Percentiles rank a stretch among this genome's conserved stretches.
phyloP scores from a whole-genome alignment of 53 echinoderm and acorn worm species.

The Zoroaster sp. region DNA sequence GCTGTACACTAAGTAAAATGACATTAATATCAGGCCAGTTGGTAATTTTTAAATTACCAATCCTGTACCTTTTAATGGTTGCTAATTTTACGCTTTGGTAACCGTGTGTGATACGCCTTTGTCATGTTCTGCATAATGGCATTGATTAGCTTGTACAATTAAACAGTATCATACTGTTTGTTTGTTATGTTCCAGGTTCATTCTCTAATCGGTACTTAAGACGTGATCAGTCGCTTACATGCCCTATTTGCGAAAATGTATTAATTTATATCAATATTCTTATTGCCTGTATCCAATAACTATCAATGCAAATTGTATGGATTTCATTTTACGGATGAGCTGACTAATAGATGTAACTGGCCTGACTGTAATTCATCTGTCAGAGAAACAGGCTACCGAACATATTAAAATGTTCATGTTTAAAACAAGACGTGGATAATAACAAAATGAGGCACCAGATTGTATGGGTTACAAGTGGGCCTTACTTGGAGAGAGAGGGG shows the following conservation, averaged over 20 bases:
- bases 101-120: neutral
- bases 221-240: neutral
- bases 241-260: neutral
- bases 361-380: no score
- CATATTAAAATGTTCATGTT: no score
- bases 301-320: neutral
- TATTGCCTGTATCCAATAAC: neutral
- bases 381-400: no score
- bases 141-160: neutral
- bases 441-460: neutral
- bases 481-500: no score
- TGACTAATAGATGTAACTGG: neutral
- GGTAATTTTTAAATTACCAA: no score
- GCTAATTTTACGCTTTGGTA: neutral
- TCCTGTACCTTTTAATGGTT: no score
- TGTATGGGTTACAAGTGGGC: no score
- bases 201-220: neutral
- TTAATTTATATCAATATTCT: neutral
- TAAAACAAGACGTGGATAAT: no score
- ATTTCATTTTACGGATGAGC: conserved; percentile 11
- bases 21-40: no score
- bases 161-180: neutral
- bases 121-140: neutral
- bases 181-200: neutral
- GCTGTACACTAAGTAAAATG: no score